Conservation (phyloP, 2,113 vertebrate genomes). For the Grammomys dolichurus region DNA sequence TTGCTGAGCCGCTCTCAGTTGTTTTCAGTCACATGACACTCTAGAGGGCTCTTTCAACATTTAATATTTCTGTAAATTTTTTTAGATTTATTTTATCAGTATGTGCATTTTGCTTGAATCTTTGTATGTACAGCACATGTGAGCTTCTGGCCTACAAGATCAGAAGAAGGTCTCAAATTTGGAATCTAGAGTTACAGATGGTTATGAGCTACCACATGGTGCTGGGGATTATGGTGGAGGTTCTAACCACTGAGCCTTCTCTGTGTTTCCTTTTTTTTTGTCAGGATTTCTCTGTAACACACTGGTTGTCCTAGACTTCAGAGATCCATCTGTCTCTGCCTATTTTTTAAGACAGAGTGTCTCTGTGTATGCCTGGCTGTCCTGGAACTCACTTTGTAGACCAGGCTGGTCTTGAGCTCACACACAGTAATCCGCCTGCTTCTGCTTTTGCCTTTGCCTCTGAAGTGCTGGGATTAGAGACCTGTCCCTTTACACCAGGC, state of each 20-base stretch:
- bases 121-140: not conserved
- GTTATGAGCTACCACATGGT: not conserved
- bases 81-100: not conserved
- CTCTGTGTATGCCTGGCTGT: too few relatives aligned
- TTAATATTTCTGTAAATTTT: not conserved
- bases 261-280: not conserved
- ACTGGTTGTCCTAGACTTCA: not conserved
- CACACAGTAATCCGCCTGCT: not conserved
- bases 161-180: not conserved
- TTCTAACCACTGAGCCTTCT: not conserved
- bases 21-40: not conserved
- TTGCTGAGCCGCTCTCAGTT: not conserved
- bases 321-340: not conserved
- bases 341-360: not conserved
- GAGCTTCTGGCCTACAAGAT: not conserved
- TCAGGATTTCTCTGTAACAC: too few relatives aligned
- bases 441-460: too few relatives aligned
- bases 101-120: not conserved
- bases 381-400: too few relatives aligned
- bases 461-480: too few relatives aligned
- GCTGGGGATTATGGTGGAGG: not conserved
- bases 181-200: not conserved
- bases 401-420: too few relatives aligned
- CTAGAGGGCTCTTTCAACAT: not conserved
- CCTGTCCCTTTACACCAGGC: too few relatives aligned